A percentile compares a stretch with the other conserved stretches of the same genome.
These are phyloP conservation scores for Leucozona laternaria DNA, from an alignment of 2,888 invertebrate species.

Conservation along the genomic window DNA sequence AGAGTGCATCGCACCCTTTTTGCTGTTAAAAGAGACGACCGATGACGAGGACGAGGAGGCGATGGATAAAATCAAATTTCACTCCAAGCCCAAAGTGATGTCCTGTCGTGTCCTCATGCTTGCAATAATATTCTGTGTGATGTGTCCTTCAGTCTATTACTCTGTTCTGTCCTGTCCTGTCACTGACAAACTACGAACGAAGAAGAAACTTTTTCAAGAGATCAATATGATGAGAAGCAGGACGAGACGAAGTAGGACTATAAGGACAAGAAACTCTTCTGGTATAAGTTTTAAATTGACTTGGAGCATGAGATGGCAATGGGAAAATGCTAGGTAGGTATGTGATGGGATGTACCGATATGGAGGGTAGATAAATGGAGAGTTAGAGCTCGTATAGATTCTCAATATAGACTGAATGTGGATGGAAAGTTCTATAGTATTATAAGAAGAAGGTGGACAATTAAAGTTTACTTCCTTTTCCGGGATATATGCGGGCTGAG, in stretches of 20 bases:
- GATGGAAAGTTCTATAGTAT: constrained; percentile 19
- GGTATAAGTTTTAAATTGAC: constrained; percentile 64
- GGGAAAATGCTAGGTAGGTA: neutral
- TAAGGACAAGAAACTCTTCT: constrained; percentile 46
- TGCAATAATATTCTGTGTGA: constrained; percentile 43
- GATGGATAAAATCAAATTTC: constrained; percentile 69
- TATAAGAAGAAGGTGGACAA: constrained; percentile 60
- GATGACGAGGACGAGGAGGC: neutral
- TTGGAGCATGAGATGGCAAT: constrained; percentile 12
- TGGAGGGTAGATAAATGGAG: constrained; percentile 13
- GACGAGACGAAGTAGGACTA: neutral
- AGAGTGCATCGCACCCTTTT: constrained; percentile 45
- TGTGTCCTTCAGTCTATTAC: constrained; percentile 66
- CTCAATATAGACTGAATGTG: neutral
- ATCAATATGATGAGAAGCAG: constrained; percentile 53
- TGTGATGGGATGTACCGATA: neutral
- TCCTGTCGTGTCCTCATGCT: constrained; percentile 70
- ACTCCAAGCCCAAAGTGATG: constrained; percentile 68
- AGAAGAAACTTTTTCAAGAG: constrained; percentile 64
- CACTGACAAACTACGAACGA: constrained; percentile 58
- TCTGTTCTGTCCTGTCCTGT: constrained; percentile 41
- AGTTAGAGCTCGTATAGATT: no score
- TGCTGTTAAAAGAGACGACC: neutral
- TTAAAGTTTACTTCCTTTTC: constrained; percentile 71
- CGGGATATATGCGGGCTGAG: constrained; percentile 33